Base-by-base conservation (phyloP, 2,888 invertebrate genomes). In the Epinotia demarniana region DNA sequence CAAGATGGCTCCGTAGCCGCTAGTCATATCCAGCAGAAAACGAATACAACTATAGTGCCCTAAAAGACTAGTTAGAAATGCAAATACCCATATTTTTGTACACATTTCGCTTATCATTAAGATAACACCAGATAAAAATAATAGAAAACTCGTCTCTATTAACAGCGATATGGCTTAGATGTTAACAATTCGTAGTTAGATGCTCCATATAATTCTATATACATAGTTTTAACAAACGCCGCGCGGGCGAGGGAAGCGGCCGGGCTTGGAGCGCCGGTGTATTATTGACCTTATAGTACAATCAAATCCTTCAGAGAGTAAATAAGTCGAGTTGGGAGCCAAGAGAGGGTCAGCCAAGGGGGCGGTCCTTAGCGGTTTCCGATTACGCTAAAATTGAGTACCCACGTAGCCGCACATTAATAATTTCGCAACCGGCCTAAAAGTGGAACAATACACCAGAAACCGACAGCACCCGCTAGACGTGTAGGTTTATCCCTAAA, bases 41-140 rank as follows among this genome's bases (percentile, higher is more conserved):
- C 43, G 33, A 70, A 64, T 71, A 70, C 63, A 70, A 39, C 64
- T 66, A 85, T 88, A 87, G 91, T 92, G 93, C 92, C 90, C 92
- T 92, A 92, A 87, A 84, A 89, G 93, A 94, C 94, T 94, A 93
- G 93, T 90, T 85, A 90, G 91, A 93, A 94, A 94, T 93, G 92
- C 92, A 92, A 88, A 87, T 89, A 88, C 87, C 90, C 80, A 87
- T 90, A 87, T 86, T 89, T 92, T 93, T 93, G 93, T 93, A 94
- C 93, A 93, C 84, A 89, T 90, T 90, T 90, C 86, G 86, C 93
- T 91, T 93, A 93, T 85, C 85, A 93, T 89, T 93, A 93, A 88
- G 87, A 90, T 93, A 94, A 93, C 93, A 92, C 89, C 90, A 87
- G 91, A 89, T 92, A 92, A 90, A 90, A 89, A 90, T 88, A 90